Conservation (phyloP, 2,797 vertebrate genomes). For the Scolopax bukidnonensis region DNA sequence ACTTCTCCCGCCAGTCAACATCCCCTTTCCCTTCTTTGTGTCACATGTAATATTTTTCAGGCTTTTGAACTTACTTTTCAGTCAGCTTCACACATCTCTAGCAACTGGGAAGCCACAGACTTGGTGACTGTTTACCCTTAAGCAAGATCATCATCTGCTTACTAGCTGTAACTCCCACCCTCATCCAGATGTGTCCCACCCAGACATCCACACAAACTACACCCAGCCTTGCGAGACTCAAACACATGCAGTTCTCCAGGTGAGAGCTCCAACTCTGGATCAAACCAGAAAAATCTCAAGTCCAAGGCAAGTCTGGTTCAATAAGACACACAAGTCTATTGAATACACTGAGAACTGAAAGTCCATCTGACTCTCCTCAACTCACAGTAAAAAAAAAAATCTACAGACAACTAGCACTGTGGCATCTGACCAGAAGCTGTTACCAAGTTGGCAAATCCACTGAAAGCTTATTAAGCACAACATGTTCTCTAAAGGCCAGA, state of each 20-base stretch:
- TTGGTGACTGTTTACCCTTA: background rate
- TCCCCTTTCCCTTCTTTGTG: background rate
- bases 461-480: background rate
- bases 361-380: background rate
- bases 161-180: background rate
- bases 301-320: background rate
- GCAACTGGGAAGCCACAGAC: background rate
- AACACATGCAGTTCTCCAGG: background rate
- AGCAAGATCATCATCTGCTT: background rate
- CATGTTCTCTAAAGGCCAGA: background rate
- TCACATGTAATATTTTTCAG: fast-evolving
- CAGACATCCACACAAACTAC: background rate
- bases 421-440: background rate
- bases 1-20: background rate
- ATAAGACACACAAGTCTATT: background rate
- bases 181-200: background rate
- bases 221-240: background rate
- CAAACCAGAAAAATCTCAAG: background rate
- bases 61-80: background rate
- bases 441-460: background rate
- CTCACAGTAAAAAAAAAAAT: background rate
- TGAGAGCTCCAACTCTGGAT: background rate
- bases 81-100: background rate
- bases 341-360: background rate
- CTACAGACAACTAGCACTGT: background rate